Base-by-base conservation (phyloP, 2,888 invertebrate genomes). In the Corbicula japonica region DNA sequence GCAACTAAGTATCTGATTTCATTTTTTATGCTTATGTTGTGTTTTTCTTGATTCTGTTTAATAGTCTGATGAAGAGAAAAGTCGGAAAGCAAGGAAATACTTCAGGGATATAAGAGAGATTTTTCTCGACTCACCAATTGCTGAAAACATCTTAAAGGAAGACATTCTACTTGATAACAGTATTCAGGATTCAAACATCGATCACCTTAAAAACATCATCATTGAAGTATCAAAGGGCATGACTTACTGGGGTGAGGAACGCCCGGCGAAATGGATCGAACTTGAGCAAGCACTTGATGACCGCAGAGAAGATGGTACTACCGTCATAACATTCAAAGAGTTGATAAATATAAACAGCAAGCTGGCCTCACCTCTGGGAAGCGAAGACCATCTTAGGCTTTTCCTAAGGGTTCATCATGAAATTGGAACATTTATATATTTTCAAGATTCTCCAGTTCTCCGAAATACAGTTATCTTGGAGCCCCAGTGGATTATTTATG, bases 401-500 rank as follows among this genome's bases (percentile, higher is more conserved):
- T 80, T 80, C 69, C 63, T 80, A 4, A 66, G 35, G 30, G 34
- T 60, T 2, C 68, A 80, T 26, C 71, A 80, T 41, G 75, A 75
- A 32, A 72, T 34, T 21, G 80, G 80, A 10, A 58, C 72, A 30
- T n/a, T 76, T 28, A 68, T 80, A 12, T 75, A 80, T 32, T 80
- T 80, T 34, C 41, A 62, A 26, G 73, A 73, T 32, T 60, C 71
- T 0, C 41, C 52, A n/a, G 26, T 54, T 5, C 38, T 80, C 6
- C 28, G 62, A 38, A 46, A 75, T 44, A 72, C 52, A 23, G 68
- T 80, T 21, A 63, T 80, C 1, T 56, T 80, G 2, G 80, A 80
- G 35, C 80, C 80, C 15, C 75, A 76, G 26, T 80, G 80, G 80
- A 80, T 80, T 4, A 72, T 80, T 5, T 54, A 80, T 44, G 80